Percentiles rank a stretch among this genome's conserved stretches.
Evolutionary conservation across 1,140 invertebrate genomes (phyloP).

Genomic region (Drosophila bocqueti): DNA sequence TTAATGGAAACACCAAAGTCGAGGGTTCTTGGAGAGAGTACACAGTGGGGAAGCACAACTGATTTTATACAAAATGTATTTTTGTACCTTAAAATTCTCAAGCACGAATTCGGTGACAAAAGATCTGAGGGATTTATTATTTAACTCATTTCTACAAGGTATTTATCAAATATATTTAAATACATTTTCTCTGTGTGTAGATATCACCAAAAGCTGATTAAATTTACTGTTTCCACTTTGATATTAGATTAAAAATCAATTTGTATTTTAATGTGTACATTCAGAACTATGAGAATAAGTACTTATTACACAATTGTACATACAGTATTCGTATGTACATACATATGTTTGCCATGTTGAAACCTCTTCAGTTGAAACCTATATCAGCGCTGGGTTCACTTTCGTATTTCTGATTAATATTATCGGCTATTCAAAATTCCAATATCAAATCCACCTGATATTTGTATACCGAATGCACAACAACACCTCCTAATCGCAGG

Average conservation of each 20-base stretch:
- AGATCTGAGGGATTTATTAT: no score
- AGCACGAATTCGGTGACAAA: not conserved
- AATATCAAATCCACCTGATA: conserved; percentile 30
- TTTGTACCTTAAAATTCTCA: not conserved
- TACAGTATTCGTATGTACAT: not conserved
- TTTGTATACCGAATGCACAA: not conserved
- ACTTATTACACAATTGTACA: not conserved
- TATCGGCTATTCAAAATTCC: conserved; percentile 39
- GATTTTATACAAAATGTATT: not conserved
- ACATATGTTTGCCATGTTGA: not conserved
- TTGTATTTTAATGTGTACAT: conserved; percentile 2
- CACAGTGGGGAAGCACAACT: not conserved
- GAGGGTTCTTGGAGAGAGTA: not conserved
- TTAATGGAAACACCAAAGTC: conserved; percentile 12
- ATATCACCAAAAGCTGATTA: not conserved
- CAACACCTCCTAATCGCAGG: conserved; percentile 2
- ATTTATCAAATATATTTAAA: no score
- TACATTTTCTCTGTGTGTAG: conserved; percentile 1
- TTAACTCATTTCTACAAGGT: not conserved
- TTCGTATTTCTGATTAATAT: conserved; percentile 15
- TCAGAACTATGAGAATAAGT: not conserved
- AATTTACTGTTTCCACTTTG: conserved; percentile 2
- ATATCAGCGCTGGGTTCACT: not conserved
- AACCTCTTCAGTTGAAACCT: not conserved
- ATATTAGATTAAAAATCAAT: conserved; percentile 20